Conservation (phyloP, 35 echinoderm and acorn worm species). For the Apostichopus japonicus region DNA sequence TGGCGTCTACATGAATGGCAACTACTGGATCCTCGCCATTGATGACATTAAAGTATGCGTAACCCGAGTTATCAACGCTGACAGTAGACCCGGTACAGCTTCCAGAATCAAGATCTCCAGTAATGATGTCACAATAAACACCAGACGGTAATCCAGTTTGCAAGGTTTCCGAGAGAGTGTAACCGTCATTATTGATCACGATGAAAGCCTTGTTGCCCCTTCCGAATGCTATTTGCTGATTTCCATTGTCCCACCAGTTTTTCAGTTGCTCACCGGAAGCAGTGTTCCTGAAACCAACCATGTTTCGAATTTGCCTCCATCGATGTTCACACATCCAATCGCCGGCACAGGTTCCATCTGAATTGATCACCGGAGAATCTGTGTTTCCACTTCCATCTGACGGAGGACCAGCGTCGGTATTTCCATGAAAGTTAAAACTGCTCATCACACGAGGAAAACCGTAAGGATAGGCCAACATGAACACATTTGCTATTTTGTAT, state of each 20-base stretch:
- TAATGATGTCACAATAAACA: slow-evolving; percentile 85
- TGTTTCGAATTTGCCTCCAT: slow-evolving; percentile 88
- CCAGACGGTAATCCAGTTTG: slow-evolving; percentile 87
- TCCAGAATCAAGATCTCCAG: slow-evolving; percentile 69
- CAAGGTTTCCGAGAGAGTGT: slow-evolving; percentile 60
- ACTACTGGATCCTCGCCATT: slow-evolving; percentile 88
- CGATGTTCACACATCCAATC: slow-evolving; percentile 93
- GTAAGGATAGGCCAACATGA: slow-evolving; percentile 90
- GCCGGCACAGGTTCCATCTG: slow-evolving; percentile 67
- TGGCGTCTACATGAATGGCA: slow-evolving; percentile 88
- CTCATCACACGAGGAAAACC: slow-evolving; percentile 86
- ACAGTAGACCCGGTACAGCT: slow-evolving; percentile 78
- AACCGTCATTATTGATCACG: slow-evolving; percentile 71
- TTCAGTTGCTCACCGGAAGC: slow-evolving; percentile 60
- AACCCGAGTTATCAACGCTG: slow-evolving; percentile 71
- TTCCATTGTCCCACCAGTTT: slow-evolving; percentile 95
- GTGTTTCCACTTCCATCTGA: slow-evolving; percentile 68
- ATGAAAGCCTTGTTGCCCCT: slow-evolving; percentile 89
- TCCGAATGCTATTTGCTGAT: slow-evolving; percentile 83
- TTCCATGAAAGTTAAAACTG: slow-evolving; percentile 73
- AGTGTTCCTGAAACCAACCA: slow-evolving; percentile 79
- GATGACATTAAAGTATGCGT: slow-evolving; percentile 74
- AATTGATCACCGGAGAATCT: slow-evolving; percentile 50
- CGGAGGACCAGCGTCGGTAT: slow-evolving; percentile 73
- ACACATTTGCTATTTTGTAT: slow-evolving; percentile 78